Conservation (phyloP, 2,888 invertebrate species). For the Agonopterix subpropinquella region DNA sequence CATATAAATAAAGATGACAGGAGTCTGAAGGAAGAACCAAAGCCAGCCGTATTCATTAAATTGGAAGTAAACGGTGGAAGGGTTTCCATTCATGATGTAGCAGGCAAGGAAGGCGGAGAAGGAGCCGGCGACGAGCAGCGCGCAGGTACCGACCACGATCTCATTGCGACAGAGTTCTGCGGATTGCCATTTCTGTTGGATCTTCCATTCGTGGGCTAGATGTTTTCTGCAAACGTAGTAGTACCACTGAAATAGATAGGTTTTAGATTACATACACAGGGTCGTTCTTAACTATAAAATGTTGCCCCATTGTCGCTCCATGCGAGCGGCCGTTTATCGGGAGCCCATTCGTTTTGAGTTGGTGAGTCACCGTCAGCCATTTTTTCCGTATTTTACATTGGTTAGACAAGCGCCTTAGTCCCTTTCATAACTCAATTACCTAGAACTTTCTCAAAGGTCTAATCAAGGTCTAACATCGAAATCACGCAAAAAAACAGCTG, state of each 20-base stretch:
- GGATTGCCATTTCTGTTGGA: slow-evolving; percentile 82
- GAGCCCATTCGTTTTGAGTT: no score
- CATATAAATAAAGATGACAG: slow-evolving; percentile 77
- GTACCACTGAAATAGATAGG: slow-evolving; percentile 74
- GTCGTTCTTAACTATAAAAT: no score
- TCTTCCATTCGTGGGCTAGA: slow-evolving; percentile 81
- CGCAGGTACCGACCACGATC: slow-evolving; percentile 77
- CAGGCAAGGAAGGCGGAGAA: slow-evolving; percentile 78
- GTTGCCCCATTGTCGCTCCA: no score
- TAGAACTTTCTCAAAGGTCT: no score
- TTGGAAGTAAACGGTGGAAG: slow-evolving; percentile 78
- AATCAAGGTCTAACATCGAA: no score
- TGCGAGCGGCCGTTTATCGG: no score
- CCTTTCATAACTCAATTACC: no score
- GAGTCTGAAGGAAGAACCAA: slow-evolving; percentile 80
- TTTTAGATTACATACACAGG: no score
- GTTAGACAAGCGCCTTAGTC: no score
- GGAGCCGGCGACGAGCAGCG: slow-evolving; percentile 71
- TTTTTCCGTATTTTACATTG: no score
- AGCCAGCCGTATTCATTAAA: slow-evolving; percentile 78
- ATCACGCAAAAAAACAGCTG: no score
- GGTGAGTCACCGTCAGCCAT: no score
- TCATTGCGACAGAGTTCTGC: slow-evolving; percentile 82
- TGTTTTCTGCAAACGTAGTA: slow-evolving; percentile 80
- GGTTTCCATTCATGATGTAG: slow-evolving; percentile 81